These are phyloP conservation scores for Reticulitermes speratus DNA, from an alignment of 1,140 invertebrate genomes.

Conservation along the genomic window DNA sequence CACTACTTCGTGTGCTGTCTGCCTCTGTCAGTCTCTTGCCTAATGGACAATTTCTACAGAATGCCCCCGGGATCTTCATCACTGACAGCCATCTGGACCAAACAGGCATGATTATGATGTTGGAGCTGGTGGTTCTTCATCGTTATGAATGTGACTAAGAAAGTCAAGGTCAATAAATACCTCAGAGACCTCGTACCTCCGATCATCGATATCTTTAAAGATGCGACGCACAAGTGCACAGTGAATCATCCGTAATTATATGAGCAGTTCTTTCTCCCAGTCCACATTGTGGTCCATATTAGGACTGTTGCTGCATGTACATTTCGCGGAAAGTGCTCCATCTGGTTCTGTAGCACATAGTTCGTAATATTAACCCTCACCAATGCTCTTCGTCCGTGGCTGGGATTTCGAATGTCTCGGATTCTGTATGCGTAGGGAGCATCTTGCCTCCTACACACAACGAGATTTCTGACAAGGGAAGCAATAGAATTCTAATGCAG, in stretches of 20 bases:
- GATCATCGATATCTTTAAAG: not conserved
- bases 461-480: too few relatives aligned
- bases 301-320: not conserved
- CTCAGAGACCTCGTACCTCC: not conserved
- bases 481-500: too few relatives aligned
- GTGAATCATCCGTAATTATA: not conserved
- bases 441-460: not conserved
- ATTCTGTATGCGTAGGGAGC: not conserved
- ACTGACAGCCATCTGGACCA: too few relatives aligned
- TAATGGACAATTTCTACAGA: too few relatives aligned
- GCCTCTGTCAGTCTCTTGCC: too few relatives aligned
- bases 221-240: not conserved
- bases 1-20: too few relatives aligned
- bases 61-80: too few relatives aligned
- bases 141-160: not conserved
- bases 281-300: not conserved
- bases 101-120: too few relatives aligned
- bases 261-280: not conserved
- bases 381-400: not conserved
- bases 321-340: not conserved
- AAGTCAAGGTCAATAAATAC: not conserved
- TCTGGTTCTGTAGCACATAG: not conserved
- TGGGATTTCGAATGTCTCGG: not conserved
- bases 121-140: too few relatives aligned
- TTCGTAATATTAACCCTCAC: not conserved